These are phyloP conservation scores for Sebastes vulpes DNA, from an alignment of 2,797 vertebrate species.

Conservation along the genomic window DNA sequence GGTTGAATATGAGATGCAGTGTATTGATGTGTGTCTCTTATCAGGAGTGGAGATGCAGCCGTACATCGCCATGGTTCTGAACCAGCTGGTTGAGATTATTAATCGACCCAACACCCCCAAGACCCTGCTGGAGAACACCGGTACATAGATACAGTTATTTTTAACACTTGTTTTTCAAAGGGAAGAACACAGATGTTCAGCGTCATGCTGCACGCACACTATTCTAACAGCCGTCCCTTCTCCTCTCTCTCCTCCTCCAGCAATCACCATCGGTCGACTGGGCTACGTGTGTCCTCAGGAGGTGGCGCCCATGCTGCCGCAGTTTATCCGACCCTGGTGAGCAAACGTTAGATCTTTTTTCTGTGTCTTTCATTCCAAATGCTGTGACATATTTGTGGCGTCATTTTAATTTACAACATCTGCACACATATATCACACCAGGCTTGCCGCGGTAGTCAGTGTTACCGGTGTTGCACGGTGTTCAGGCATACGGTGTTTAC, in stretches of 20 bases:
- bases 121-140: slow-evolving; percentile 95
- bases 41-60: slow-evolving; percentile 96
- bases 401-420: neutral
- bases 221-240: neutral
- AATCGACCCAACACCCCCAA: slow-evolving; percentile 96
- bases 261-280: slow-evolving; percentile 94
- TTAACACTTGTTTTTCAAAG: neutral
- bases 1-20: neutral
- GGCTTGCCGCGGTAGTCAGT: too few species aligned
- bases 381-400: neutral
- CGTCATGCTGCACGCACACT: neutral
- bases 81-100: slow-evolving; percentile 95
- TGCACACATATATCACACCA: neutral
- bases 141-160: slow-evolving; percentile 60
- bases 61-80: slow-evolving; percentile 93
- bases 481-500: too few species aligned
- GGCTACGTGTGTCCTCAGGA: slow-evolving; percentile 96
- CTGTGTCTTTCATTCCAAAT: neutral
- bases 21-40: neutral
- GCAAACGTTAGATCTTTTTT: slow-evolving; percentile 29
- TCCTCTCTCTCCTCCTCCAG: slow-evolving; percentile 71
- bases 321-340: slow-evolving; percentile 95
- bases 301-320: slow-evolving; percentile 93
- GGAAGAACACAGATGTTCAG: neutral
- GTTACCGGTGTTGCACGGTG: too few species aligned